phyloP scores from a whole-genome alignment of 2,888 invertebrate genomes.

The Ischnura elegans region DNA sequence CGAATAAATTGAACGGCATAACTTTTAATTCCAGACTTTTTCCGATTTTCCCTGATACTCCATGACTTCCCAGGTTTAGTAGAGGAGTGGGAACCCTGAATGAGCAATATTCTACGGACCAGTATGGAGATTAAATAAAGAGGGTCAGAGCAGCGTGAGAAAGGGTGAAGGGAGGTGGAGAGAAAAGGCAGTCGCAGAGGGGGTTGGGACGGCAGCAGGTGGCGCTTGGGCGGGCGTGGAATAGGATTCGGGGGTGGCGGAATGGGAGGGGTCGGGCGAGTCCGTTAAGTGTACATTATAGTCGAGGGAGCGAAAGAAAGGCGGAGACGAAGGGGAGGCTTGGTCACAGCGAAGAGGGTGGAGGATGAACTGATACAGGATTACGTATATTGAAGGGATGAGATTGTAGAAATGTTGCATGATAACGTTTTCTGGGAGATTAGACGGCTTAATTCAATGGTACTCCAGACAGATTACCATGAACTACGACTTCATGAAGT shows the following conservation, averaged over 20 bases:
- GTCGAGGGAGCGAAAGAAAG: not conserved
- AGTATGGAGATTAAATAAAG: not conserved
- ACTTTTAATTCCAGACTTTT: too few species aligned
- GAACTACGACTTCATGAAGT: too few species aligned
- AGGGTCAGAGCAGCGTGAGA: not conserved
- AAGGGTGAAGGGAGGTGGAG: not conserved
- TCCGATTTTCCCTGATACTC: too few species aligned
- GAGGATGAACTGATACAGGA: not conserved
- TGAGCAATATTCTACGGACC: not conserved
- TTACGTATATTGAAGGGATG: slow-evolving; percentile 34
- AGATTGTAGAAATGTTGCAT: too few species aligned
- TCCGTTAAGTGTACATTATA: not conserved
- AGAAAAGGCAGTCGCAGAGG: not conserved
- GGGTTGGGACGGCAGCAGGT: slow-evolving; percentile 19
- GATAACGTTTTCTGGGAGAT: slow-evolving; percentile 2
- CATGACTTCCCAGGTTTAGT: too few species aligned
- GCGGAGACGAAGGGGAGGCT: not conserved
- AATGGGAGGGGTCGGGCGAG: not conserved
- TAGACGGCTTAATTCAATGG: too few species aligned
- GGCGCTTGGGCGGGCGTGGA: not conserved
- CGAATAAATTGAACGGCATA: too few species aligned
- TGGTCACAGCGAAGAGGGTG: not conserved
- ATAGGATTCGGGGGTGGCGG: slow-evolving; percentile 18
- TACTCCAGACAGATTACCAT: too few species aligned
- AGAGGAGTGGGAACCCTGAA: too few species aligned